Base-by-base conservation (phyloP, 2,113 vertebrate species). In the Cololabis saira region DNA sequence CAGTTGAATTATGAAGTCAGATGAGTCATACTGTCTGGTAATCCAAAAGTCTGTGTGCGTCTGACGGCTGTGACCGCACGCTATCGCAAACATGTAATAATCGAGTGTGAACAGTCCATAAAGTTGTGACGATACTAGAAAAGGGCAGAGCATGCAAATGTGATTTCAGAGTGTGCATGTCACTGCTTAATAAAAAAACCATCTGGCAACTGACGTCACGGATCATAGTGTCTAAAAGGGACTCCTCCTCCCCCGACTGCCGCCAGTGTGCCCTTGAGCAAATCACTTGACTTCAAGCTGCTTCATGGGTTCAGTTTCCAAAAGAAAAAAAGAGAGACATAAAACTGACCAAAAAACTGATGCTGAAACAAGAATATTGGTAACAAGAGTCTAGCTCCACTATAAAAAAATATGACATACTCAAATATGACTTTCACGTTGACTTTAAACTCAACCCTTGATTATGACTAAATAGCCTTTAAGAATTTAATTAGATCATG, bases 1-100 rank as follows among this genome's bases (percentile, higher is more conserved):
- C 58, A n/a, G 18, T 33, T 79, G 63, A 70, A 79, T 81, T 83
- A 73, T 70, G 80, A 63, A 76, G 78, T 74, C n/a, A n/a, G n/a
- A 80, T 76, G 76, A 82, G 61, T 84, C 73, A 84, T 61, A 33
- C 53, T 54, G 70, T 24, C 21, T 5, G 15, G 37, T 66, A 54
- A 80, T 67, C 53, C 80, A 41, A 50, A 40, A 17, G 51, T 62
- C 64, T 66, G 12, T 57, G 50, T 83, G 33, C 30, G 16, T 61
- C 24, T 49, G 41, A 62, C 48, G 19, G 41, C n/a, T 37, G 37
- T 54, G 59, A 56, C 54, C 44, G 67, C 37, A 42, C 18, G 33
- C n/a, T n/a, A 7, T 41, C 37, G 37, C 43, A 40, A 11, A 37
- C 21, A 45, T 10, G 44, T 33, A 78, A 45, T 44, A 17, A 37